Base-by-base conservation (phyloP, 1,140 invertebrate species). In the Danaus plexippus region DNA sequence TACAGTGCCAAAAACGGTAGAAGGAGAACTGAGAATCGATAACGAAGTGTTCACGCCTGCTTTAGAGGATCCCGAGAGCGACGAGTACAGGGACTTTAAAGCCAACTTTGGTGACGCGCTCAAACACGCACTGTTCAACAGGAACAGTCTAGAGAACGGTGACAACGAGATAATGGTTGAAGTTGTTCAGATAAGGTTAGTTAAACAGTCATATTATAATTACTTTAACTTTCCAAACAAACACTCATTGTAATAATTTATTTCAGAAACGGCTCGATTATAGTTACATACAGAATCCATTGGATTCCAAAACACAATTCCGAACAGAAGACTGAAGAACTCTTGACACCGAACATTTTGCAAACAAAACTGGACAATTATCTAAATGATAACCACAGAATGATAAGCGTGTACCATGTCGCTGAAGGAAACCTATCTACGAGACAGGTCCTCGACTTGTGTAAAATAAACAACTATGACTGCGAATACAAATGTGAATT, bases 401-500 rank as follows among this genome's bases (percentile, higher is more conserved):
- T 88, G 71, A 75, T 92, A 42, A 87, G 79, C 54, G 82, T 87
- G 9, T 91, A 91, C 70, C 86, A 88, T 52, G 70, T 92, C 45
- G 77, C 85, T 32, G 73, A 87, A 51, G 86, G 88, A 18, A 83
- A 85, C 32, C 69, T 90, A 8, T 60, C 63, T 18, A 66, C 88
- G 3, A 77, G 81, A 48, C 80, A 80, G 54, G 84, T 95, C 11
- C 64, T 91, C 1, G 94, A 96, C 85, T 80, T 92, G 22, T 97
- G 96, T 82, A 90, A 92, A 72, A 88, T 91, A 45, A 88, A 92
- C 63, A 94, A 94, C 69, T 90, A 93, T 54, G 90, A 88, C 2
- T 97, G 96, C 73, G 90, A 93, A 56, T 90, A 95, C 75, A 85
- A 89, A 9, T 97, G 96, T 76, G 82, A 88, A 42, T 96, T 93